A percentile compares a stretch with the other conserved stretches of the same genome.
These are phyloP conservation scores for Halictus quadricinctus DNA, from an alignment of 2,888 invertebrate genomes.

Conservation along the genomic window DNA sequence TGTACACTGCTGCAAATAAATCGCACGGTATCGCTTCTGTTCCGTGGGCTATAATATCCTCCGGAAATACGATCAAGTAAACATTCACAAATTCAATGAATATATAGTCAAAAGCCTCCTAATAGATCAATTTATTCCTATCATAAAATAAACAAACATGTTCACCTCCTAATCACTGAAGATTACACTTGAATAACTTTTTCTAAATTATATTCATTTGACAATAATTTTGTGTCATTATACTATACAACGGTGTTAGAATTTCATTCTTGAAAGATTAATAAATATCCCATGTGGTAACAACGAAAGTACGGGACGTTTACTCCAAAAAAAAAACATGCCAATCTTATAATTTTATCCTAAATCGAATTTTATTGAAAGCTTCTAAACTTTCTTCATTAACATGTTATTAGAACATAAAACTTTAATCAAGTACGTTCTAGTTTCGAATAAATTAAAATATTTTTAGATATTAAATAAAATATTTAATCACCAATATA, in stretches of 20 bases:
- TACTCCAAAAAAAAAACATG: not conserved
- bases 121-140: not conserved
- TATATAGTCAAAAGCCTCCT: not conserved
- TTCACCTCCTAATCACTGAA: not conserved
- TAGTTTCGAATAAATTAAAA: not conserved
- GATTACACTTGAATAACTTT: not conserved
- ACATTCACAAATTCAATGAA: conserved; percentile 7
- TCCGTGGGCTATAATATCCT: not conserved
- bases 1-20: not conserved
- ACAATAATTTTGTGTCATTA: not conserved
- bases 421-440: not conserved
- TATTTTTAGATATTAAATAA: too few species aligned
- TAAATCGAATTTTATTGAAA: not conserved
- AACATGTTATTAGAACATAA: not conserved
- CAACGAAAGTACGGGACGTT: not conserved
- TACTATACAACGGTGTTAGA: not conserved
- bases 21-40: not conserved
- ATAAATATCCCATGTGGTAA: not conserved
- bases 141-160: not conserved
- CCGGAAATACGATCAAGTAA: conserved; percentile 14
- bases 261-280: not conserved
- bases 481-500: not conserved
- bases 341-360: not conserved
- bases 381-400: not conserved
- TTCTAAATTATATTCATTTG: not conserved